Evolutionary conservation across 23 tunicate species (phyloP).

Genomic region (Oikopleura dioica): DNA sequence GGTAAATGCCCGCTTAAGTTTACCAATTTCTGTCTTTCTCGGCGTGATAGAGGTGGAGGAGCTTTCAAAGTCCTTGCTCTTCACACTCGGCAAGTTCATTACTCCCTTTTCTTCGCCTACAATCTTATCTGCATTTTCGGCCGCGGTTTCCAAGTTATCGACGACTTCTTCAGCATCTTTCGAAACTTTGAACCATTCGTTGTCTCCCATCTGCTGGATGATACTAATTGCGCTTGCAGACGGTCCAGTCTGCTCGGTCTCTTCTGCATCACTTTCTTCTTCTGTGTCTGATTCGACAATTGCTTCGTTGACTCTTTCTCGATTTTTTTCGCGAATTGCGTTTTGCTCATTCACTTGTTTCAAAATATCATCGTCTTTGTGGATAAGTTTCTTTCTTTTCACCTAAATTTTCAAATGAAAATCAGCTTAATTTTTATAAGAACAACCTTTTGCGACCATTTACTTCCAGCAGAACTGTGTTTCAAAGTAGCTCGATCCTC

Average conservation of each 20-base stretch:
- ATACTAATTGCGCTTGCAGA: neutral
- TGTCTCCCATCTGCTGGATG: neutral
- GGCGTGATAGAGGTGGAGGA: too few relatives aligned
- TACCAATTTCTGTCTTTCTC: too few relatives aligned
- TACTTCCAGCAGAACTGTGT: neutral
- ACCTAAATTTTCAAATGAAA: too few relatives aligned
- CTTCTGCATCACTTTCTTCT: neutral
- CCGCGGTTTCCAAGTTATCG: neutral
- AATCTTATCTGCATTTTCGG: neutral
- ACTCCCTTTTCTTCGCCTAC: neutral
- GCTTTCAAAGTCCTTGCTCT: too few relatives aligned
- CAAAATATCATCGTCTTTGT: neutral
- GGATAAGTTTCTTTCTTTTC: neutral
- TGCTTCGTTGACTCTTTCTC: neutral
- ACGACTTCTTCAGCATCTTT: neutral
- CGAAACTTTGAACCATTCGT: neutral
- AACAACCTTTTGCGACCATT: slow-evolving; percentile 7
- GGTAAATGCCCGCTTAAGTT: too few relatives aligned
- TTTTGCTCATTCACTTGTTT: neutral
- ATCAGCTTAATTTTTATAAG: too few relatives aligned
- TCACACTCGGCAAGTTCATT: slow-evolving; percentile 1
- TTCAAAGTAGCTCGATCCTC: neutral
- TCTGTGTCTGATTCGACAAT: neutral
- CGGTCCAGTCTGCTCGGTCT: neutral
- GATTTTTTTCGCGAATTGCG: neutral